These are phyloP conservation scores for Myrmecobius fasciatus DNA, from an alignment of 2,113 vertebrate species.

Conservation along the genomic window DNA sequence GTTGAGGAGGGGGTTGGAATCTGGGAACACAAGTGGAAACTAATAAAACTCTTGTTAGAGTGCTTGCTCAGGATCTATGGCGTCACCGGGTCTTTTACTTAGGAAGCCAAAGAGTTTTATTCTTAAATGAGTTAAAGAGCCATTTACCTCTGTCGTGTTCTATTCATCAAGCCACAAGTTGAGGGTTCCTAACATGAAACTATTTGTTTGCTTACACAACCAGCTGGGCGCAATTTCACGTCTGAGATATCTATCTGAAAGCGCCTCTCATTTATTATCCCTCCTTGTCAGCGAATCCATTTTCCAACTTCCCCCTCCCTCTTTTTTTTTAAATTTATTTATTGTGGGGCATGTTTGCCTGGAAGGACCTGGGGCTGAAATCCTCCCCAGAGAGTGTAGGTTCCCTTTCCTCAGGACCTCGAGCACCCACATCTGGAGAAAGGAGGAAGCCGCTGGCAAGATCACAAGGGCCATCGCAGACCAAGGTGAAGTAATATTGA, in stretches of 20 bases:
- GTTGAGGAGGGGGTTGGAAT: background rate
- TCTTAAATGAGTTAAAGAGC: conserved; percentile 95
- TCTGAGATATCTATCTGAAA: conserved; percentile 98
- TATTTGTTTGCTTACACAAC: conserved; percentile 99
- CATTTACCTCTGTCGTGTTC: conserved; percentile 97
- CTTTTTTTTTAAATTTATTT: conserved; percentile 58
- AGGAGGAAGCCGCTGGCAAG: background rate
- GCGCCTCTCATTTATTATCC: conserved; percentile 94
- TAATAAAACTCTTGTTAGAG: conserved; percentile 82
- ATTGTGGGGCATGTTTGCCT: conserved; percentile 69
- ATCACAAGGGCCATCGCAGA: background rate
- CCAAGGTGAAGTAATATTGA: background rate
- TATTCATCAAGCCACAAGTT: conserved; percentile 97
- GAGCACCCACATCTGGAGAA: accelerated
- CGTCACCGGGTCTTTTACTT: conserved; percentile 83
- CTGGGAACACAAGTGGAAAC: conserved; percentile 66
- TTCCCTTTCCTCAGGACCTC: background rate
- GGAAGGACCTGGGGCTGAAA: conserved; percentile 76
- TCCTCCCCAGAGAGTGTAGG: conserved; percentile 43
- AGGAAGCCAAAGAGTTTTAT: conserved; percentile 89
- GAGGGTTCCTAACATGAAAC: conserved; percentile 92
- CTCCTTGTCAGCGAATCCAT: conserved; percentile 92
- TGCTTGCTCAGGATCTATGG: conserved; percentile 81
- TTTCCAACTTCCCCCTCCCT: conserved; percentile 83
- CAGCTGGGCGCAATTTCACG: conserved; percentile 98